Percentiles rank a stretch among this genome's conserved stretches.
Evolutionary conservation across 1,140 invertebrate species (phyloP).

Genomic region (Lineus longissimus): DNA sequence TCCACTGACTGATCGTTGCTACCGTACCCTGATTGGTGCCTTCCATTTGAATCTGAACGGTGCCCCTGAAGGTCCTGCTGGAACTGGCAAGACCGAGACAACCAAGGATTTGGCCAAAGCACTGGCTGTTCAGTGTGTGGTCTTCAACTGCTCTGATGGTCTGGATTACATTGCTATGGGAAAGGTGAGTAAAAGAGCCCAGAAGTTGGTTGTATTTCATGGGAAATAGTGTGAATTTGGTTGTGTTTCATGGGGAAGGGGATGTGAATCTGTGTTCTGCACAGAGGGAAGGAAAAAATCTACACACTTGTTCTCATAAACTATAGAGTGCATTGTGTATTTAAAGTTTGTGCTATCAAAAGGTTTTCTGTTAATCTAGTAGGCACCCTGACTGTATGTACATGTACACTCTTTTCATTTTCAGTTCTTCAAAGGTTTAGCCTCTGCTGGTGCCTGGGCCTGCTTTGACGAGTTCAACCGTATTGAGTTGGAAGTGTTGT

Average conservation of each 20-base stretch:
- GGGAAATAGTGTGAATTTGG: too few species aligned
- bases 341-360: too few species aligned
- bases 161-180: slow-evolving; percentile 56
- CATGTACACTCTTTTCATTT: slow-evolving; percentile 15
- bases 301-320: too few species aligned
- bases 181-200: slow-evolving; percentile 51
- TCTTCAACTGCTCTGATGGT: slow-evolving; percentile 57
- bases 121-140: slow-evolving; percentile 55
- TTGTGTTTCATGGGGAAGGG: too few species aligned
- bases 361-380: too few species aligned
- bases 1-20: slow-evolving; percentile 53
- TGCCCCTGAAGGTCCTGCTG: slow-evolving; percentile 55
- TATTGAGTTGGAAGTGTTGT: slow-evolving; percentile 55
- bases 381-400: too few species aligned
- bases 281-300: too few species aligned
- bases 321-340: too few species aligned
- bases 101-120: slow-evolving; percentile 56
- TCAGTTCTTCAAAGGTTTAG: slow-evolving; percentile 56
- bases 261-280: too few species aligned
- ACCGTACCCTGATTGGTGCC: slow-evolving; percentile 47
- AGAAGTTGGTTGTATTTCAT: too few species aligned
- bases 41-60: slow-evolving; percentile 56
- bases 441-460: slow-evolving; percentile 55
- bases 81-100: slow-evolving; percentile 56
- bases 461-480: slow-evolving; percentile 57